Evolutionary conservation across 2,888 invertebrate genomes (phyloP), one percentile per base, ranked within the genome.

Genomic region (Punctoribates punctum): DNA sequence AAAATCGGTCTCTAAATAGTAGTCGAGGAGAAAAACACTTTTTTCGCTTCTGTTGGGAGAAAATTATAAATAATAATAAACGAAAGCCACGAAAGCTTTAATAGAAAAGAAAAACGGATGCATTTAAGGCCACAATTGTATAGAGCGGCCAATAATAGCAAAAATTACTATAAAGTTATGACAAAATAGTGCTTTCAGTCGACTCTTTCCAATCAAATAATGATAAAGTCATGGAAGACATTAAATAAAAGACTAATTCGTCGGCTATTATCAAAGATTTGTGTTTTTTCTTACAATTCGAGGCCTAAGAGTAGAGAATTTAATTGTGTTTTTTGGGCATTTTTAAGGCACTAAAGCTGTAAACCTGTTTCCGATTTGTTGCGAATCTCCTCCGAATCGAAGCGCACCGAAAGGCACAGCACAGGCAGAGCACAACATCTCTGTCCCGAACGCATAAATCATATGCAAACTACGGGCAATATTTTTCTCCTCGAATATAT

Each of bases 291-390:
- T 34, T 34, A 34, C 34, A 34, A 34, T 34, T 34, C 34, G 34
- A 34, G 34, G 34, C 8, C n/a, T n/a, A n/a, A 34, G 8, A 34
- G 34, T 34, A 34, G 34, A 34, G 34, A 34, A 34, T 34, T 34
- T 34, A 34, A 34, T 34, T 5, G 4, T 34, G 8, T 34, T 5
- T 34, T 34, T 34, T 34, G 34, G 34, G 34, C 34, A 62, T 62
- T 62, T 62, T 62, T 62, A 27, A 8, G 27, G 27, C 62, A 62
- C 27, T 62, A 27, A 25, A 62, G 62, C 57, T 25, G 4, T n/a
- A 62, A 62, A 62, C 62, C 62, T 25, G 62, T 57, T 62, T 62
- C 29, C 62, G n/a, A n/a, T n/a, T n/a, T n/a, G 48, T 48, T 15
- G 17, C 11, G 17, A 48, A 48, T 15, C 15, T 54, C 8, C 15